Evolutionary conservation across 2,113 vertebrate species (phyloP).

Genomic region (Pygoscelis adeliae): DNA sequence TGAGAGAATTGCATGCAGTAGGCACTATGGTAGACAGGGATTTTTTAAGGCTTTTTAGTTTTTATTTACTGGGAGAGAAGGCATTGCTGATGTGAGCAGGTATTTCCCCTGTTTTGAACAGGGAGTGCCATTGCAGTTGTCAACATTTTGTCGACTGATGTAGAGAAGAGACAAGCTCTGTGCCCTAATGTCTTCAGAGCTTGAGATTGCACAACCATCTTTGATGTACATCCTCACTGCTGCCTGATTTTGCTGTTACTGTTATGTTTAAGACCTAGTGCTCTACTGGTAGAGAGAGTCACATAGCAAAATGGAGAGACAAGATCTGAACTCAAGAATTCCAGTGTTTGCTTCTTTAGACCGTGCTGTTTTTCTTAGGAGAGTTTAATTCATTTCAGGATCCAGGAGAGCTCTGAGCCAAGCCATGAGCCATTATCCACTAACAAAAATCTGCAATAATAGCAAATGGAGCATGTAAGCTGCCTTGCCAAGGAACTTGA

Average conservation of each 20-base stretch:
- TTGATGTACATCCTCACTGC: not conserved
- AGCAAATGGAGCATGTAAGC: constrained; percentile 50
- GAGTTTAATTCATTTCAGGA: constrained; percentile 14
- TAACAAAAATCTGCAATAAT: constrained; percentile 53
- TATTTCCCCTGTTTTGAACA: not conserved
- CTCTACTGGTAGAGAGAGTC: not conserved
- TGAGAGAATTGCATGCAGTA: not conserved
- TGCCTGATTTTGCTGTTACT: not conserved
- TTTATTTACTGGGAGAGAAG: not conserved
- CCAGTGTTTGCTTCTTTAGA: not conserved
- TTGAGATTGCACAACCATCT: not conserved
- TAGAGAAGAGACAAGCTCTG: not conserved
- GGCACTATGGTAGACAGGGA: not conserved
- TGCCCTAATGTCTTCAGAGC: not conserved
- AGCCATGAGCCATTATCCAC: constrained; percentile 52
- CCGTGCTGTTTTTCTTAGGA: not conserved
- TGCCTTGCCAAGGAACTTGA: constrained; percentile 43
- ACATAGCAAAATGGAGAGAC: not conserved
- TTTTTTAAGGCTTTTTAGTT: not conserved
- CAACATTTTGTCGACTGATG: not conserved
- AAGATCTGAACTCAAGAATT: not conserved
- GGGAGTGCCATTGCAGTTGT: not conserved
- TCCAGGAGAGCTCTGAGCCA: constrained; percentile 30
- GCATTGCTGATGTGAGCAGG: not conserved
- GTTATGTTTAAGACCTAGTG: not conserved